Evolutionary conservation across 1,140 invertebrate species (phyloP).

Genomic region (Rhopalosiphum maidis): DNA sequence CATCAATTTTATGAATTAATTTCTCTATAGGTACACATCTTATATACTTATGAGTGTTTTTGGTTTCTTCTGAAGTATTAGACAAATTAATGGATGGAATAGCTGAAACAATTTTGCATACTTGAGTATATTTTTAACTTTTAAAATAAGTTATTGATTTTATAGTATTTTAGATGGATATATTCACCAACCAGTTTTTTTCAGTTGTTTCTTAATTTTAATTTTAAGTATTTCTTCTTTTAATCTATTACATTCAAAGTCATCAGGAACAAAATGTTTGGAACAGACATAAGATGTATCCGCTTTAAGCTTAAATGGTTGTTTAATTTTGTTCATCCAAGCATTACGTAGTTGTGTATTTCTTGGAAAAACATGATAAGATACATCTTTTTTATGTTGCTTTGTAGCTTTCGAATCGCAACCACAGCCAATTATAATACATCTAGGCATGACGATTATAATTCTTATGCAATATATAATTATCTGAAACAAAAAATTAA

Average conservation of each 20-base stretch:
- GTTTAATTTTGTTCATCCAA: constrained; percentile 19
- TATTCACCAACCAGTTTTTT: constrained; percentile 55
- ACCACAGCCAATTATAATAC: constrained; percentile 30
- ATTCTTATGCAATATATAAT: not conserved
- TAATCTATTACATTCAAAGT: constrained; percentile 48
- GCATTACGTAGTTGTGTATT: constrained; percentile 51
- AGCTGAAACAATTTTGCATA: no score
- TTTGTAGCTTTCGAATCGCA: constrained; percentile 38
- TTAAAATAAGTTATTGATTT: no score
- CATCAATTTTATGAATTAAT: not conserved
- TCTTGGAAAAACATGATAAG: constrained; percentile 53
- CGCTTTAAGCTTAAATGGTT: constrained; percentile 35
- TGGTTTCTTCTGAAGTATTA: not conserved
- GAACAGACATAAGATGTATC: constrained; percentile 48
- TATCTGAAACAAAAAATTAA: constrained; percentile 29
- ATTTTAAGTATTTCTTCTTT: constrained; percentile 54
- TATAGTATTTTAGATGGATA: no score
- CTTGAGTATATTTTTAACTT: no score
- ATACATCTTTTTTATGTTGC: constrained; percentile 25
- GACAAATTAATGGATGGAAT: not conserved
- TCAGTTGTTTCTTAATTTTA: constrained; percentile 46
- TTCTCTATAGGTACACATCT: not conserved
- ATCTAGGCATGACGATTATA: constrained; percentile 44
- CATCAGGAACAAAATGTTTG: constrained; percentile 37
- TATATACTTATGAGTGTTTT: no score